Evolutionary conservation across 2,797 vertebrate genomes (phyloP), one percentile per base, ranked within the genome.

Genomic region (Gallinago solitaria): DNA sequence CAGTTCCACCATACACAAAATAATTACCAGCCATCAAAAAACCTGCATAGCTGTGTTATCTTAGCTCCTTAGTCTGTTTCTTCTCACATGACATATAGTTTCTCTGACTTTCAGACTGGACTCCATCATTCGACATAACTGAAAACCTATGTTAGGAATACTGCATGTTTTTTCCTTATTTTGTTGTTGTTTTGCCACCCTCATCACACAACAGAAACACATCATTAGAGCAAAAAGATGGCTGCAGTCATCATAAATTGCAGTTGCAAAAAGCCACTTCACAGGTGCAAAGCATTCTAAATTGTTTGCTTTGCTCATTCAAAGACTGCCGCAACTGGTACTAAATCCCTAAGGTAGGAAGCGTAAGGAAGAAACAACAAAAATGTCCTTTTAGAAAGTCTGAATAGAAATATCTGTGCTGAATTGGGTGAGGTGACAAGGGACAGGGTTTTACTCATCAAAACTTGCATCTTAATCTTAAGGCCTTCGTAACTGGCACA

Each of bases 61-160:
- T 97, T 50, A 76, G 78, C 79, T 81, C 70, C 74, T 86, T 61
- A 74, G 75, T 87, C 95, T 97, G 95, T 70, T 95, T 94, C 87
- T 96, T 97, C 50, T 97, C 97, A 96, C 48, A 53, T 77, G 82
- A 90, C 91, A 90, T 54, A 65, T 4, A 90, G 61, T 68, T 97
- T 84, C 75, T 95, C 77, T 81, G 69, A 84, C 86, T 96, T 91
- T 76, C 87, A 95, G 69, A 89, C 2, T 77, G 87, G 80, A 45
- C 41, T 86, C 67, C 63, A 68, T 71, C 33, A 9, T 64, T 90
- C 77, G 20, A 83, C 39, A 70, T 35, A 90, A 33, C 16, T 75
- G 67, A 76, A 96, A 95, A 93, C 8, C 71, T 83, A 6, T 11
- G 18, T 69, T 53, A 87, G 53, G 39, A 19, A 71, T 78, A 50